Base-by-base conservation (phyloP, 2,113 vertebrate genomes). In the Austrofundulus limnaeus region DNA sequence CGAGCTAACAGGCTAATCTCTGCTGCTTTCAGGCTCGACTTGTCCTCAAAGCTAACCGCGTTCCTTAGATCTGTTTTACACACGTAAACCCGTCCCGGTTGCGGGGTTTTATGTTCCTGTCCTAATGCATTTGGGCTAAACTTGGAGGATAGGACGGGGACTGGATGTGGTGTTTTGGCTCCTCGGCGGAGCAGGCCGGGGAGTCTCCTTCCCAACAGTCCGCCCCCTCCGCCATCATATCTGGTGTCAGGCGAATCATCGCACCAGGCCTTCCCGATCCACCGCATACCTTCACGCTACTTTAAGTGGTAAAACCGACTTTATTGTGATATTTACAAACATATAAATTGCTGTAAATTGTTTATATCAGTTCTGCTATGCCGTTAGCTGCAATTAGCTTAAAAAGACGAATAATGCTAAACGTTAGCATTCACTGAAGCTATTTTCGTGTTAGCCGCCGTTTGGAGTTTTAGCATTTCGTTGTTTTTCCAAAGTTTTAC, bases 191-290 rank as follows among this genome's bases (percentile, higher is more conserved):
- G 83, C 68, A 85, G 84, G 87, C 88, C 85, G 70, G 74, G 88
- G 65, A 78, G 68, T 66, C 50, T 48, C 6, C 72, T 59, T 61
- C 81, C 51, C 69, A 21, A 86, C 78, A 75, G 74, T 82, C 83
- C 85, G 82, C 89, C 91, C 87, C 88, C 87, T 87, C 82, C 85
- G 82, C 87, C 83, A 90, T 87, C 81, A 89, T 82, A 82, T 83
- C 83, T 76, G 61, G 83, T 87, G 81, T 85, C 88, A 87, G 80
- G 75, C 82, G 80, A 85, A 79, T 72, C 77, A 58, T 38, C 72
- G 21, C 72, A 75, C 69, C 51, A 68, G 84, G 75, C 80, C 85
- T 83, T 49, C 15, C 28, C 77, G 47, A 70, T 11, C 60, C 52
- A 6, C 75, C 75, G 61, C 50, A 45, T 58, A 79, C 66, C 65